phyloP scores from a whole-genome alignment of 1,140 invertebrate genomes.

The Fragariocoptes setiger region DNA sequence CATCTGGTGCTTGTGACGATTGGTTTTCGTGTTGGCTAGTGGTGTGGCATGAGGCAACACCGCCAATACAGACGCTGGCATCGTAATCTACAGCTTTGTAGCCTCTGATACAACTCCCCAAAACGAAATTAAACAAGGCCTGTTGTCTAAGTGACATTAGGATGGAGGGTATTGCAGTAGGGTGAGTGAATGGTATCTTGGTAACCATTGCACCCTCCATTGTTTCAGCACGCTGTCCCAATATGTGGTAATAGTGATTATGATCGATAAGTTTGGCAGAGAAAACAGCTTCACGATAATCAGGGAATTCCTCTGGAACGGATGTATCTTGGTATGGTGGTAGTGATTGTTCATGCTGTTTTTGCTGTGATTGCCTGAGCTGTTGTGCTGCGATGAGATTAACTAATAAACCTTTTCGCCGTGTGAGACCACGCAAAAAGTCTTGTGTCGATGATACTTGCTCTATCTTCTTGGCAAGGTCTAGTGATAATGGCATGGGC shows the following conservation, averaged over 20 bases:
- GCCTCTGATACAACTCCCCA: constrained; percentile 51
- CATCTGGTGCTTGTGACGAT: constrained; percentile 19
- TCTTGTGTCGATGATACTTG: too few relatives aligned
- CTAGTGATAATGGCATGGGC: constrained; percentile 47
- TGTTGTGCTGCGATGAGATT: constrained; percentile 5
- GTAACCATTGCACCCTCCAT: constrained; percentile 45
- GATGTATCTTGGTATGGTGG: too few relatives aligned
- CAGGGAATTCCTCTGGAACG: too few relatives aligned
- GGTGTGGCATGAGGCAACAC: too few relatives aligned
- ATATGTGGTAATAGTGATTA: constrained; percentile 56
- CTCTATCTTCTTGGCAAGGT: constrained; percentile 32
- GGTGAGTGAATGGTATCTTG: constrained; percentile 66
- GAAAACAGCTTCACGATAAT: constrained; percentile 3
- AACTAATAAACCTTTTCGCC: too few relatives aligned
- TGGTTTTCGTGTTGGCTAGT: too few relatives aligned
- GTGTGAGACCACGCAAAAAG: too few relatives aligned
- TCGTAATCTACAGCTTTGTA: too few relatives aligned
- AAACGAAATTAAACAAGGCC: constrained; percentile 56
- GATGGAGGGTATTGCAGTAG: constrained; percentile 60
- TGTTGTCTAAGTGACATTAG: constrained; percentile 53
- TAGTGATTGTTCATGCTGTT: too few relatives aligned
- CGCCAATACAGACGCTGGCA: too few relatives aligned
- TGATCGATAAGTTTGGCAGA: constrained; percentile 49
- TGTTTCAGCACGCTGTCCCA: constrained; percentile 35
- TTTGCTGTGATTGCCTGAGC: too few relatives aligned